Evolutionary conservation across 2,888 invertebrate species (phyloP).

Genomic region (Aspidiotus rigidus): DNA sequence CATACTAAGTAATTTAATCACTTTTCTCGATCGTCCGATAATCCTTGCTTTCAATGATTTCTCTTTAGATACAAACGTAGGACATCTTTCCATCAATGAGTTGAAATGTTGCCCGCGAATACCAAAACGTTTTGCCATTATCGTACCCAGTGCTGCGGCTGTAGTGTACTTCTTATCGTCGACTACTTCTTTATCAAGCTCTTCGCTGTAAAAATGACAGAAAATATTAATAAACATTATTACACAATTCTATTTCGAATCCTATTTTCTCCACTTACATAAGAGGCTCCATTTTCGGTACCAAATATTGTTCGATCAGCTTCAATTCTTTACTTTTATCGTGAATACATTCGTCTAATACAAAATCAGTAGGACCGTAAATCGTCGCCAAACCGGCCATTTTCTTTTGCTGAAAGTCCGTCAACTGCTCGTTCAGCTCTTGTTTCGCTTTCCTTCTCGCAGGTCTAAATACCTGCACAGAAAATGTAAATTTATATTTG

Average conservation of each 20-base stretch:
- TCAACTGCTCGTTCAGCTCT: conserved; percentile 67
- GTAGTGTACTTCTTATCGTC: conserved; percentile 58
- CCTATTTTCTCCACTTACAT: conserved; percentile 46
- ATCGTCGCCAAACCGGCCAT: conserved; percentile 81
- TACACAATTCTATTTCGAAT: neutral
- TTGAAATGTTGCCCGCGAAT: conserved; percentile 53
- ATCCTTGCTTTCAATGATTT: conserved; percentile 58
- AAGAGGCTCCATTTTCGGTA: conserved; percentile 61
- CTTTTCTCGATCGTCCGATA: conserved; percentile 60
- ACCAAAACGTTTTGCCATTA: conserved; percentile 66
- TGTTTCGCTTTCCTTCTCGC: conserved; percentile 75
- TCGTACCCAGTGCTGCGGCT: conserved; percentile 69
- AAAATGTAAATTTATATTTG: too few relatives aligned
- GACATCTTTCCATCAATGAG: conserved; percentile 60
- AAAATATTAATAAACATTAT: neutral
- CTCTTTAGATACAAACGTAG: conserved; percentile 76
- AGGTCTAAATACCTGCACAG: conserved; percentile 62
- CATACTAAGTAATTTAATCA: conserved; percentile 39
- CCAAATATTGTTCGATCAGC: conserved; percentile 62
- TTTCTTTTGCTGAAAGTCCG: conserved; percentile 79
- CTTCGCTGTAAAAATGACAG: conserved; percentile 47
- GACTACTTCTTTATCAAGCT: conserved; percentile 53
- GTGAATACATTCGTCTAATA: conserved; percentile 66
- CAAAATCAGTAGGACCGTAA: conserved; percentile 76
- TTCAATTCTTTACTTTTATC: conserved; percentile 68